Base-by-base conservation (phyloP, 1,140 invertebrate species). In the Neodiprion virginianus region DNA sequence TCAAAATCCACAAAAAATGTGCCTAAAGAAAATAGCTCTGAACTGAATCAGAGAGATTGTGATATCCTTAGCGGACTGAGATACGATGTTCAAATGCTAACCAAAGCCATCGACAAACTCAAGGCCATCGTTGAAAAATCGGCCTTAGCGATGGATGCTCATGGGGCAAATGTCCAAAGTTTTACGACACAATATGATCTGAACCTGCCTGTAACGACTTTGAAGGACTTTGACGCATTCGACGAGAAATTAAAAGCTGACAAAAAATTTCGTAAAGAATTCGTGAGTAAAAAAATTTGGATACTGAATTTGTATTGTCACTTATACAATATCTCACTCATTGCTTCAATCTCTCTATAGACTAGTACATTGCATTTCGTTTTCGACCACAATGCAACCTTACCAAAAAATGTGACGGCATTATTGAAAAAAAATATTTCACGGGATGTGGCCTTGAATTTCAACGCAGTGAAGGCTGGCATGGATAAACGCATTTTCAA, bases 371-470 rank as follows among this genome's bases (percentile, higher is more conserved):
- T 53, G 50, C 50, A 53, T 14, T 53, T 53, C 50, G 14, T 53
- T 10, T 53, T 53, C 50, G 50, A 53, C 50, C 50, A 53, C 50
- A 53, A 53, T 14, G 50, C 50, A 10, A 53, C 50, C 14, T 53
- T 53, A 14, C 50, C 50, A 14, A 53, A 53, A 53, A 53, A 53
- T 53, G 14, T 53, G 10, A 53, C 50, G 14, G 50, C 50, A 14
- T 53, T 53, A 53, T 53, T 53, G 50, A 53, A 53, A 53, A 53
- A 53, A 53, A 53, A 53, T 53, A 53, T 53, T 53, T 53, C 50
- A 53, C 10, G 50, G 50, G 50, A 53, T 14, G 50, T 53, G 14
- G 50, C 50, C 50, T 53, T 53, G 50, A 53, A 53, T 10, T 53
- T 53, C 50, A 53, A 10, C 14, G 50, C 50, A 53, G 50, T 53